Base-by-base conservation (phyloP, 2,888 invertebrate species). In the Dolomedes plantarius region DNA sequence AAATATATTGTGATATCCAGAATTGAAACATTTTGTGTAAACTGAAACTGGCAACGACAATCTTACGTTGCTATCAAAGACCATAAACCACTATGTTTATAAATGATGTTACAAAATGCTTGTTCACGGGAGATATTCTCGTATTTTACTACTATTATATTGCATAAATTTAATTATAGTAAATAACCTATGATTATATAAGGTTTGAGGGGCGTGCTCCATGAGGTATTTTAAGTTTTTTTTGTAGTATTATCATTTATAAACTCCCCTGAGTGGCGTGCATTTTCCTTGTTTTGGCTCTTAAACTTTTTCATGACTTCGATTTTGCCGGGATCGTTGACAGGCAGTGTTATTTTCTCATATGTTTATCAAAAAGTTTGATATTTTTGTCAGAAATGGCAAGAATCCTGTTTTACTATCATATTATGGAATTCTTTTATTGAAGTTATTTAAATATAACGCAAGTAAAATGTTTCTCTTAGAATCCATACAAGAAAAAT, bases 131-230 rank as follows among this genome's bases (percentile, higher is more conserved):
- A 81, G 67, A 50, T 68, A 68, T 74, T 68, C 81, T 67, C 65
- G 74, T 68, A 50, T 68, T 74, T 81, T 74, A 16, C 29, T 81
- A 73, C 67, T 68, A 68, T 36, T 67, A 72, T 68, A 41, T 56
- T 1, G 50, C 36, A 65, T 71, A 72, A 72, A 50, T 46, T 64
- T 56, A 41, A 11, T 19, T 39, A 56, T 50, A 36, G 67, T 74
- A 74, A 67, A 29, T 46, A 50, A 56, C 56, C 56, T 68, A 81
- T 81, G 81, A 74, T 74, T 39, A 39, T 81, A 74, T 81, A 81
- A 74, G 62, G 81, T 67, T 74, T 46, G 50, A 73, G 80, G 73
- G 50, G 80, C 73, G 64, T 80, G 67, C 73, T 79, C 80, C 81
- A 81, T 81, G 81, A 81, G 81, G 81, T 81, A 68, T 19, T 74